Percentiles rank a stretch among this genome's conserved stretches.
phyloP scores from a whole-genome alignment of 2,113 vertebrate species.

The Bettongia penicillata region DNA sequence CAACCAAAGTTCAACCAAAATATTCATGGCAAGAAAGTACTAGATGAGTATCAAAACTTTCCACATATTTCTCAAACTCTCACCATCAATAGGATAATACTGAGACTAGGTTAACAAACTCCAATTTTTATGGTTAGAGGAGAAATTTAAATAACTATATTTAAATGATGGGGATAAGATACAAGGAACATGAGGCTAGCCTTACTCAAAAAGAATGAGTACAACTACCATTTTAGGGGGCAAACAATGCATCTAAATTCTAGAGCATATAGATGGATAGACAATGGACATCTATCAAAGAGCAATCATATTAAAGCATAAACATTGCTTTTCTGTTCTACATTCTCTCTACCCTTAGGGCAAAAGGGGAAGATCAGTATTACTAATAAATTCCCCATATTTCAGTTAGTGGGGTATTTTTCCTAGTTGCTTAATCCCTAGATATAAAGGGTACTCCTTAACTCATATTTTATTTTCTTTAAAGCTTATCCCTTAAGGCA shows the following conservation, averaged over 20 bases:
- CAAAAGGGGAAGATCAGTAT: slow-evolving; percentile 14
- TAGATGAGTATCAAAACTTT: slow-evolving; percentile 1
- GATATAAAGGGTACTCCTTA: slow-evolving; percentile 51
- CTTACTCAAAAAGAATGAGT: slow-evolving; percentile 5
- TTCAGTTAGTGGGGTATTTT: slow-evolving; percentile 14
- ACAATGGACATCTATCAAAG: slow-evolving; percentile 11
- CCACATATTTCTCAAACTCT: slow-evolving; percentile 20
- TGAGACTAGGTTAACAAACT: slow-evolving; percentile 44
- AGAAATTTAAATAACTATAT: slow-evolving; percentile 28
- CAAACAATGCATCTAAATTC: slow-evolving; percentile 54
- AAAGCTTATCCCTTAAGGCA: slow-evolving; percentile 49
- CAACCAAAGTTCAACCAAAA: no score
- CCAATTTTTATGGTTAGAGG: slow-evolving; percentile 24
- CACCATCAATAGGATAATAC: slow-evolving; percentile 26
- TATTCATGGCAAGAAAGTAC: slow-evolving; percentile 27
- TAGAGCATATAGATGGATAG: neutral
- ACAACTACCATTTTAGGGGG: neutral
- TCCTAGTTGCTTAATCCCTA: neutral
- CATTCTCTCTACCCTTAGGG: slow-evolving; percentile 12
- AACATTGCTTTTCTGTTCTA: slow-evolving; percentile 1
- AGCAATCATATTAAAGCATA: slow-evolving; percentile 33
- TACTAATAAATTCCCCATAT: slow-evolving; percentile 1
- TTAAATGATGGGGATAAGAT: slow-evolving; percentile 26
- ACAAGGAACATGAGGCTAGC: neutral
- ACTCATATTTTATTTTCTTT: slow-evolving; percentile 16